A percentile compares a stretch with the other conserved stretches of the same genome.
phyloP scores from a whole-genome alignment of 2,888 invertebrate species.

The Cantharis rustica region DNA sequence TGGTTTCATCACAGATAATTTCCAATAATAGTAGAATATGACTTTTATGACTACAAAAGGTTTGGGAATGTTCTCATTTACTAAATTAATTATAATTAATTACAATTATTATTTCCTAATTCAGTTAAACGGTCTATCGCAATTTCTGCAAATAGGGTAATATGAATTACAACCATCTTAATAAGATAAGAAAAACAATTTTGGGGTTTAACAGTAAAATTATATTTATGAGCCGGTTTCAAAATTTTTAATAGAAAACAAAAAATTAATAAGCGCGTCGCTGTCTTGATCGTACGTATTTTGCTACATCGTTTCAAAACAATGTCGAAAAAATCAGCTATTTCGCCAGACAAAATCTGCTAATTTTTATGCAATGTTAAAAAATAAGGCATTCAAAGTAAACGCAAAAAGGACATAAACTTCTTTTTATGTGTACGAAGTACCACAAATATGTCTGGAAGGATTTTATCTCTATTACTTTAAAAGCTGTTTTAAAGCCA shows the following conservation, averaged over 20 bases:
- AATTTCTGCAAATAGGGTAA: background rate
- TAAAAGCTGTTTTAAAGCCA: background rate
- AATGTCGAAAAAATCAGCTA: background rate
- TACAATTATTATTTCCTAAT: background rate
- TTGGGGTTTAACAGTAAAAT: background rate
- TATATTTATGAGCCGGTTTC: background rate
- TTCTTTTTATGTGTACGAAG: background rate
- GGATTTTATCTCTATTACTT: background rate
- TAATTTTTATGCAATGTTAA: background rate
- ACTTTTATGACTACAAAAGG: background rate
- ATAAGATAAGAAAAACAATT: background rate
- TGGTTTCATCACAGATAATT: background rate
- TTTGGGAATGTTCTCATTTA: background rate
- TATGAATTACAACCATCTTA: background rate
- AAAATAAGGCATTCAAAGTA: background rate
- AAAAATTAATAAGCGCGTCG: too few relatives aligned
- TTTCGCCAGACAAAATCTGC: background rate
- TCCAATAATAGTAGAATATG: background rate
- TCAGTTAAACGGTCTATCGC: background rate
- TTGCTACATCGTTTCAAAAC: background rate
- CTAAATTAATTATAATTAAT: background rate
- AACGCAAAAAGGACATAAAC: background rate
- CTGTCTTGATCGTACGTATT: too few relatives aligned
- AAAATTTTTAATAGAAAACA: background rate
- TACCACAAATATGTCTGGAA: background rate